These are phyloP conservation scores for Epicampocera succincta DNA, from an alignment of 2,888 invertebrate genomes.

Conservation along the genomic window DNA sequence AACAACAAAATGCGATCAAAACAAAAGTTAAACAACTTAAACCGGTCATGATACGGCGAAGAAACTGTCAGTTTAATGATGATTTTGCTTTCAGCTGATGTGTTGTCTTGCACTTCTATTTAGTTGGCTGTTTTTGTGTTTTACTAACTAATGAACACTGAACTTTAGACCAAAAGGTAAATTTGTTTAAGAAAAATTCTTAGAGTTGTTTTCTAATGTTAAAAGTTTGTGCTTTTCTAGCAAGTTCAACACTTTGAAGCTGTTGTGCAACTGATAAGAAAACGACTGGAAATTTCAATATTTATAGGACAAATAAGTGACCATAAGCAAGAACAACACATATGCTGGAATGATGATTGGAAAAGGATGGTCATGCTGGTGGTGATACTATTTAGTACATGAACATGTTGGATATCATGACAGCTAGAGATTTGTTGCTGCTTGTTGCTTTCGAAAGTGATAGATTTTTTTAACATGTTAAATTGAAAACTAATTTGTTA, in stretches of 20 bases:
- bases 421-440: constrained; percentile 44
- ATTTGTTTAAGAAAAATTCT: not conserved
- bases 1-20: constrained; percentile 75
- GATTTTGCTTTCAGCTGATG: not conserved
- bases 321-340: not conserved
- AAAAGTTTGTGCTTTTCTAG: not conserved
- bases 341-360: not conserved
- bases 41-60: constrained; percentile 72
- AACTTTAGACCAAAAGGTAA: not conserved
- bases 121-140: not conserved
- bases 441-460: constrained; percentile 1
- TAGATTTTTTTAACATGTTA: constrained; percentile 7
- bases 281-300: constrained; percentile 56
- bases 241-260: constrained; percentile 46
- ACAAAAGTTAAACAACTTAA: constrained; percentile 75
- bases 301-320: constrained; percentile 62
- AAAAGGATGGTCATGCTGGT: not conserved
- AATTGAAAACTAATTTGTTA: constrained; percentile 55
- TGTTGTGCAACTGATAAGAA: constrained; percentile 60
- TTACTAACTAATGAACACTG: not conserved
- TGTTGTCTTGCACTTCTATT: not conserved
- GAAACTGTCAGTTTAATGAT: constrained; percentile 24
- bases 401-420: constrained; percentile 39
- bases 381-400: constrained; percentile 6
- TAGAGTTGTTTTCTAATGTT: not conserved